Evolutionary conservation across 1,140 invertebrate species (phyloP).

Genomic region (Drosophila aff.): DNA sequence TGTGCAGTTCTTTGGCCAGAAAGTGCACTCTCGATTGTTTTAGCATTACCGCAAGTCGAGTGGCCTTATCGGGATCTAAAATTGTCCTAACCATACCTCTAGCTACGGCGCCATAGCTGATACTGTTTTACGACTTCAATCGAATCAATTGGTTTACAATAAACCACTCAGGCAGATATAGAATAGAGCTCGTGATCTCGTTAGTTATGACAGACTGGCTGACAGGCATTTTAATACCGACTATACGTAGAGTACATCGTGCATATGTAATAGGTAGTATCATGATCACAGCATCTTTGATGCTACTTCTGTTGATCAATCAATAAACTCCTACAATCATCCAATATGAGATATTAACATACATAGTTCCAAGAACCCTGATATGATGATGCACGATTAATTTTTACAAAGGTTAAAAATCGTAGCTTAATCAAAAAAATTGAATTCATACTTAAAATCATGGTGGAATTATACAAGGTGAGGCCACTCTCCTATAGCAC

Average conservation of each 20-base stretch:
- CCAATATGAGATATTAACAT: not conserved
- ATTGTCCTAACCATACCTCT: slow-evolving; percentile 11
- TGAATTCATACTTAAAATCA: no score
- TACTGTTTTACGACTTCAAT: slow-evolving; percentile 43
- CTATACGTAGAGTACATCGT: not conserved
- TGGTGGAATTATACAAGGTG: no score
- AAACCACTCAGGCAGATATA: slow-evolving; percentile 16
- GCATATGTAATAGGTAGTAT: no score
- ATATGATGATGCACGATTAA: no score
- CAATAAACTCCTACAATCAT: not conserved
- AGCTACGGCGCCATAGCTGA: slow-evolving; percentile 37
- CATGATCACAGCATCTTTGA: not conserved
- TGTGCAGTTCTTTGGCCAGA: slow-evolving; percentile 6
- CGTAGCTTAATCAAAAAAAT: not conserved
- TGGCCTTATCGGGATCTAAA: slow-evolving; percentile 39
- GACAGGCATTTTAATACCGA: not conserved
- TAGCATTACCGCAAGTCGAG: not conserved
- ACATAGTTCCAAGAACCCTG: no score
- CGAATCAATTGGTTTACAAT: slow-evolving; percentile 22
- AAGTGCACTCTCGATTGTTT: slow-evolving; percentile 28
- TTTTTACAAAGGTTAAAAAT: no score
- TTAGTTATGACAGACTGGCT: slow-evolving; percentile 6
- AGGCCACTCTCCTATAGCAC: no score
- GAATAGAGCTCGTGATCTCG: slow-evolving; percentile 31
- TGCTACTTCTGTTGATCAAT: not conserved